Percentiles rank a stretch among this genome's conserved stretches.
phyloP scores from a whole-genome alignment of 2,888 invertebrate genomes.

The Lochmaea crataegi region DNA sequence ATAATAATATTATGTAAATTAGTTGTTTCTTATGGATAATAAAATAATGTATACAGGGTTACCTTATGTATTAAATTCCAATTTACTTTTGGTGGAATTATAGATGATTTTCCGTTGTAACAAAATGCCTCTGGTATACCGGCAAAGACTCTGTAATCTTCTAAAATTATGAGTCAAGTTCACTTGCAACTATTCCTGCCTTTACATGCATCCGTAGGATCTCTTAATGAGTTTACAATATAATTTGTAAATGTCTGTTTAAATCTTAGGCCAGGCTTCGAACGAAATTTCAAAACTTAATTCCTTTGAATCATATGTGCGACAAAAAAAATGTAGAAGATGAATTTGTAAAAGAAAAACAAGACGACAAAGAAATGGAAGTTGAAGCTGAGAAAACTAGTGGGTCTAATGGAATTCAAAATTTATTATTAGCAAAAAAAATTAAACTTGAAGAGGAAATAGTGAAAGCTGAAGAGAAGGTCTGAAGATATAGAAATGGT shows the following conservation, averaged over 20 bases:
- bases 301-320: no score
- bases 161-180: constrained; percentile 45
- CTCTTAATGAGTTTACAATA: constrained; percentile 40
- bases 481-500: constrained; percentile 19
- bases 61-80: not conserved
- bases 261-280: not conserved
- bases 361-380: not conserved
- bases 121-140: constrained; percentile 44
- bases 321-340: not conserved
- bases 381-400: not conserved
- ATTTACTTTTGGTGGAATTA: constrained; percentile 37
- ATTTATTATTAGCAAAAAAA: not conserved
- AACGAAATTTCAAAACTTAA: not conserved
- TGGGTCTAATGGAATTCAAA: not conserved
- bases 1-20: not conserved
- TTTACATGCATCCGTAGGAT: constrained; percentile 44
- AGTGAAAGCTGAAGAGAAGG: not conserved
- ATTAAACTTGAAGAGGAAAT: constrained; percentile 15
- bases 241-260: constrained; percentile 36
- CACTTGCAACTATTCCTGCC: constrained; percentile 36
- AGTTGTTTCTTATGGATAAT: not conserved
- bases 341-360: not conserved
- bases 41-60: no score
- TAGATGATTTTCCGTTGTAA: constrained; percentile 30
- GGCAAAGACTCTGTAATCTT: constrained; percentile 48